These are phyloP conservation scores for Cepaea hortensis DNA, from an alignment of 2,888 invertebrate genomes.

Conservation along the genomic window DNA sequence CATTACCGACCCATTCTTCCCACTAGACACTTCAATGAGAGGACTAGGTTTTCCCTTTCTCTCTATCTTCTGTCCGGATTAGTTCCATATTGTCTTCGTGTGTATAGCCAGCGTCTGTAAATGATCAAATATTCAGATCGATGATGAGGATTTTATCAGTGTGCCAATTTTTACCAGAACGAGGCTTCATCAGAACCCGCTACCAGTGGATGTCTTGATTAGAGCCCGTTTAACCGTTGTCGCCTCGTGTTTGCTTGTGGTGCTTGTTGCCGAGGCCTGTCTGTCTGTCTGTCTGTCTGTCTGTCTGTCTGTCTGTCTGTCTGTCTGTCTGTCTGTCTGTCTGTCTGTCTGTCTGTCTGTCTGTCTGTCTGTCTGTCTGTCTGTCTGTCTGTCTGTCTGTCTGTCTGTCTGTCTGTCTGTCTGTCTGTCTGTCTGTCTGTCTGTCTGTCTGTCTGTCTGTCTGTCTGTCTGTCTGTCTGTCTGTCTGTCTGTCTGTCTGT, in stretches of 20 bases:
- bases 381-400: neutral
- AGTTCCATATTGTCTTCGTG: neutral
- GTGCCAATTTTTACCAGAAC: neutral
- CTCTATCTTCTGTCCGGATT: neutral
- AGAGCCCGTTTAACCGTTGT: too few species aligned
- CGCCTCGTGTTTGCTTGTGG: too few species aligned
- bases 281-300: conserved; percentile 15
- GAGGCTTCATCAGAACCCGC: neutral
- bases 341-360: conserved; percentile 19
- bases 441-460: conserved; percentile 32
- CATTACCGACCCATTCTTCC: neutral
- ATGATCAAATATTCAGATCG: conserved; percentile 19
- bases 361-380: conserved; percentile 28
- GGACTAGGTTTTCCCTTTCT: neutral
- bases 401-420: conserved; percentile 35
- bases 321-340: conserved; percentile 15
- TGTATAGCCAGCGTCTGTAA: neutral
- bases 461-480: neutral
- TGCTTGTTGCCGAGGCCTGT: too few species aligned
- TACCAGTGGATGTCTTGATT: neutral
- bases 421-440: conserved; percentile 1
- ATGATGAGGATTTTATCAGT: neutral
- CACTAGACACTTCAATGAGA: neutral
- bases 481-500: conserved; percentile 28
- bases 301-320: conserved; percentile 28